Evolutionary conservation across 1,140 invertebrate genomes (phyloP).

Genomic region (Panagrolaimus sp.): DNA sequence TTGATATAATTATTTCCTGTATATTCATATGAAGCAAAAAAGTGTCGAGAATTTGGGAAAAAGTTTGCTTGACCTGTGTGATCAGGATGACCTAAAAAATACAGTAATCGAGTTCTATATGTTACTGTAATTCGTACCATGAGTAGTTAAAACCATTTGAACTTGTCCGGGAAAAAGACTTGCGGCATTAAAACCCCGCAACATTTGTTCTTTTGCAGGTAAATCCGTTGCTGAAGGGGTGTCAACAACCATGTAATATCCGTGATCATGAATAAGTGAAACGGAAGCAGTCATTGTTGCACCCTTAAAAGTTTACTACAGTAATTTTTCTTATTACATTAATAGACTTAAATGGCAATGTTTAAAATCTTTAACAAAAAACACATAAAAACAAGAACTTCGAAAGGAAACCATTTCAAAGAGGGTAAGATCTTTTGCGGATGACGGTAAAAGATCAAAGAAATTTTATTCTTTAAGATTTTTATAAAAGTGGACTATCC

Average conservation of each 20-base stretch:
- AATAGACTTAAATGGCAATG: too few relatives aligned
- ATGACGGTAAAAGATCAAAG: too few relatives aligned
- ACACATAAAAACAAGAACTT: too few relatives aligned
- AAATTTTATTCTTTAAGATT: too few relatives aligned
- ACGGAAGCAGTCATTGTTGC: constrained; percentile 34
- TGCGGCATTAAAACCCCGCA: constrained; percentile 27
- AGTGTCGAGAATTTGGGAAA: constrained; percentile 76
- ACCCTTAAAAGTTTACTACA: constrained; percentile 26
- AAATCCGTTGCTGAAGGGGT: constrained; percentile 40
- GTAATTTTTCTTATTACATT: too few relatives aligned
- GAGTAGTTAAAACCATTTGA: constrained; percentile 37
- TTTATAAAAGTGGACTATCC: too few relatives aligned
- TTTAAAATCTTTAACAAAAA: too few relatives aligned
- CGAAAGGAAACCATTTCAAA: too few relatives aligned
- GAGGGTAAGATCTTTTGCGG: too few relatives aligned
- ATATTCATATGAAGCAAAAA: constrained; percentile 75
- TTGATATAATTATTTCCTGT: constrained; percentile 66
- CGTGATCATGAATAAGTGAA: constrained; percentile 37
- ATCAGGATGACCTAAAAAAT: constrained; percentile 85
- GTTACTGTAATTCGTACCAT: too few relatives aligned
- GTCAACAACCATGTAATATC: constrained; percentile 42
- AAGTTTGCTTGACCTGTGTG: constrained; percentile 88
- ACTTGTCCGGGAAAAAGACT: constrained; percentile 38
- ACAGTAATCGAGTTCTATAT: too few relatives aligned
- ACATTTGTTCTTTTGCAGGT: constrained; percentile 35